Percentiles rank a stretch among this genome's conserved stretches.
phyloP scores from a whole-genome alignment of 1,140 invertebrate species.

The Lordiphosa collinella region DNA sequence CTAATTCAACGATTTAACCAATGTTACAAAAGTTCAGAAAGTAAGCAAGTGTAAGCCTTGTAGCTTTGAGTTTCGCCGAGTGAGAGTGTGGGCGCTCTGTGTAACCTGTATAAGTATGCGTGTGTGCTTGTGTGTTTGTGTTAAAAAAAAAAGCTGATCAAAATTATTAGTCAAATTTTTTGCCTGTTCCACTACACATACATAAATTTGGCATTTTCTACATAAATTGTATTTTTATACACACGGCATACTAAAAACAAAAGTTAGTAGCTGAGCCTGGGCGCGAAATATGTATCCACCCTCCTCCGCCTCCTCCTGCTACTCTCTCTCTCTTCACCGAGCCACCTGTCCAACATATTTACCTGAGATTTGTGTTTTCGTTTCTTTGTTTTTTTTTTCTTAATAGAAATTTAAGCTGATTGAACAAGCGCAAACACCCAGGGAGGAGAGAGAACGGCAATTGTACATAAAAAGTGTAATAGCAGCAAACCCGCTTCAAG shows the following conservation, averaged over 20 bases:
- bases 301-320: too few species aligned
- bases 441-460: too few species aligned
- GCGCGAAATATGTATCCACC: neutral
- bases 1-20: too few species aligned
- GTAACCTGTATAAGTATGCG: conserved; percentile 5
- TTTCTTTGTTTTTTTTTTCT: too few species aligned
- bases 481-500: conserved; percentile 51
- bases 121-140: conserved; percentile 43
- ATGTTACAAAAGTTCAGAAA: too few species aligned
- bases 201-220: conserved; percentile 20
- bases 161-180: conserved; percentile 33
- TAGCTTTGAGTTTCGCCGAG: conserved; percentile 14
- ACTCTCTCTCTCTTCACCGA: too few species aligned
- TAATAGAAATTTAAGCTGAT: too few species aligned
- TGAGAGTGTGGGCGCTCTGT: conserved; percentile 24
- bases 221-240: neutral
- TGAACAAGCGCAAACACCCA: too few species aligned
- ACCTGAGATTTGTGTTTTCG: too few species aligned
- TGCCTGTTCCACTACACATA: conserved; percentile 9
- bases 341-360: too few species aligned
- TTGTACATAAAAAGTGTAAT: conserved; percentile 4
- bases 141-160: conserved; percentile 25
- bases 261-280: conserved; percentile 8
- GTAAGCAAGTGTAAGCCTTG: neutral
- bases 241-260: neutral